Evolutionary conservation across 2,888 invertebrate species (phyloP), one percentile per base, ranked within the genome.

Genomic region (Sclerodermus sp.): DNA sequence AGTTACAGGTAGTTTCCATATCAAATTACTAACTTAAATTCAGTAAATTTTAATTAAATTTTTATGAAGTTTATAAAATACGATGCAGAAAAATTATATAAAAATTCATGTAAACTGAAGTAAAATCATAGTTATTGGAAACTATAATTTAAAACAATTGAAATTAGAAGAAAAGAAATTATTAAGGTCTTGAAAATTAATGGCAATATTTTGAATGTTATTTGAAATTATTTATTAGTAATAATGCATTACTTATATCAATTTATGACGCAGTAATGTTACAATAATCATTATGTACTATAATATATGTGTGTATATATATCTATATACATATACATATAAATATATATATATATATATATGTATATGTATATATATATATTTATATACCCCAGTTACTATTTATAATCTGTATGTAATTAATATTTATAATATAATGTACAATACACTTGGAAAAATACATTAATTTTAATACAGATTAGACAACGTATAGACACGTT

Each of bases 391-490:
- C 55, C 41, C 49, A 46, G 50, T 53, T 43, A 53, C 55, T 53
- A 57, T 58, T 62, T 67, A 65, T 67, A 67, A 64, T 68, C 65
- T 59, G 55, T 64, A 66, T 10, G 30, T 67, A 63, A 65, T 66
- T 60, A 62, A 68, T 71, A 67, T 71, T 66, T 68, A 66, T 68
- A 67, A 59, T 62, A 56, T 65, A 69, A 73, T 73, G 65, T 72
- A 73, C 71, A 71, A 63, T 68, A 65, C n/a, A n/a, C 60, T 67
- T 73, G 70, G 58, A 73, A 73, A 73, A 73, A 73, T 73, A 71
- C 68, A 68, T 66, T 58, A 70, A 65, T 65, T 70, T 68, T 62
- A 62, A 62, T 73, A 62, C 69, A 68, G 60, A 55, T 68, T 57
- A 63, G 65, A 68, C 65, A 68, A 64, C 58, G 52, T 51, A 58